phyloP scores from a whole-genome alignment of 2,888 invertebrate species.

The Phortica okadai region DNA sequence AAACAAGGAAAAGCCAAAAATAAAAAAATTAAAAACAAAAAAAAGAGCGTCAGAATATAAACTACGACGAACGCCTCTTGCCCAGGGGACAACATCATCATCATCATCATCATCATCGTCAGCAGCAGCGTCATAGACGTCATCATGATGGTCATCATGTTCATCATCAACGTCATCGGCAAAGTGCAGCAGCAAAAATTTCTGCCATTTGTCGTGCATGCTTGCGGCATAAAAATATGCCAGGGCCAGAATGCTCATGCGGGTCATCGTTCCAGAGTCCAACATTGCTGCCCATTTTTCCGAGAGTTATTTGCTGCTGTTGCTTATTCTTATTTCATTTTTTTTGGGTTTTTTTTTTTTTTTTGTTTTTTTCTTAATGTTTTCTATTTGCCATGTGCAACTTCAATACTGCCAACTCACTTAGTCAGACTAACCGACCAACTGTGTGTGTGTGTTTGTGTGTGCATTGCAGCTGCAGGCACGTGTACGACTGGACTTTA shows the following conservation, averaged over 20 bases:
- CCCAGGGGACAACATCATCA: conserved; percentile 37
- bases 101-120: conserved; percentile 9
- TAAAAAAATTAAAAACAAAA: conserved; percentile 3
- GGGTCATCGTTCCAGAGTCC: conserved; percentile 58
- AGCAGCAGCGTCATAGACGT: neutral
- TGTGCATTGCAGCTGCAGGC: conserved; percentile 21
- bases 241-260: conserved; percentile 72
- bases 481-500: conserved; percentile 10
- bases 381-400: conserved; percentile 12
- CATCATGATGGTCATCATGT: conserved; percentile 52
- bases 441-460: neutral
- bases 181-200: conserved; percentile 62
- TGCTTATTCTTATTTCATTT: neutral
- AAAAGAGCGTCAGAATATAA: neutral
- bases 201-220: conserved; percentile 70
- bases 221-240: conserved; percentile 73
- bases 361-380: neutral
- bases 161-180: conserved; percentile 35
- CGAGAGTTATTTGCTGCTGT: conserved; percentile 26
- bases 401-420: conserved; percentile 21
- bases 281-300: neutral
- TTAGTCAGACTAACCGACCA: neutral
- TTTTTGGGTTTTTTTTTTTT: neutral
- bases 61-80: conserved; percentile 20
- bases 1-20: neutral